Evolutionary conservation across 2,888 invertebrate genomes (phyloP).

Genomic region (Dynastes maya): DNA sequence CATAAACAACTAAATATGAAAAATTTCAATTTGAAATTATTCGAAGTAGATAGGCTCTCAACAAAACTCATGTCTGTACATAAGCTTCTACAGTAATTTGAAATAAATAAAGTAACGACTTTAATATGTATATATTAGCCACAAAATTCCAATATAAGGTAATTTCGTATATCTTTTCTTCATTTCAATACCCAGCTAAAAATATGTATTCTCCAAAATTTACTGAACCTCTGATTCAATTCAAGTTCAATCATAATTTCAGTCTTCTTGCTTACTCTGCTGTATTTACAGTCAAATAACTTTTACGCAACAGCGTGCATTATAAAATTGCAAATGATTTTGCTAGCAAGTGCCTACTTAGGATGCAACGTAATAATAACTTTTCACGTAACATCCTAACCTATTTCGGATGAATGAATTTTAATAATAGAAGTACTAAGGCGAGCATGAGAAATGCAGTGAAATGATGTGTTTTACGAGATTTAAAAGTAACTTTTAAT

Average conservation of each 20-base stretch:
- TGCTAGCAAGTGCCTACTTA: neutral
- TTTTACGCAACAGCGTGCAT: neutral
- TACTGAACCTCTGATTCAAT: no score
- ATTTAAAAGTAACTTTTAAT: constrained; percentile 14
- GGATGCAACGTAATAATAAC: constrained; percentile 27
- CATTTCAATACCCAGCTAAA: no score
- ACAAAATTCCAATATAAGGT: no score
- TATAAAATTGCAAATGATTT: constrained; percentile 9
- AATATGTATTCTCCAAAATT: no score
- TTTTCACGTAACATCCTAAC: neutral
- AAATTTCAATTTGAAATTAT: no score
- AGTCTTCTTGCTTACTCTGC: neutral
- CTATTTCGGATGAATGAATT: constrained; percentile 11
- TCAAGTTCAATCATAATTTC: neutral
- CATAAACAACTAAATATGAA: no score
- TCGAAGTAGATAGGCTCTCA: no score
- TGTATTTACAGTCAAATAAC: constrained; percentile 5
- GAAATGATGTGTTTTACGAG: constrained; percentile 19
- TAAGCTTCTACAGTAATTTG: no score
- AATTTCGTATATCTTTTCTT: no score
- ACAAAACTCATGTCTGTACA: no score
- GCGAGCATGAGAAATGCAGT: constrained; percentile 20
- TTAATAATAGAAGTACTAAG: constrained; percentile 22
- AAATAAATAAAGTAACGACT: no score
- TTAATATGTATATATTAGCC: no score